Base-by-base conservation (phyloP, 2,797 vertebrate genomes). In the Xiphorhynchus erythropygius region DNA sequence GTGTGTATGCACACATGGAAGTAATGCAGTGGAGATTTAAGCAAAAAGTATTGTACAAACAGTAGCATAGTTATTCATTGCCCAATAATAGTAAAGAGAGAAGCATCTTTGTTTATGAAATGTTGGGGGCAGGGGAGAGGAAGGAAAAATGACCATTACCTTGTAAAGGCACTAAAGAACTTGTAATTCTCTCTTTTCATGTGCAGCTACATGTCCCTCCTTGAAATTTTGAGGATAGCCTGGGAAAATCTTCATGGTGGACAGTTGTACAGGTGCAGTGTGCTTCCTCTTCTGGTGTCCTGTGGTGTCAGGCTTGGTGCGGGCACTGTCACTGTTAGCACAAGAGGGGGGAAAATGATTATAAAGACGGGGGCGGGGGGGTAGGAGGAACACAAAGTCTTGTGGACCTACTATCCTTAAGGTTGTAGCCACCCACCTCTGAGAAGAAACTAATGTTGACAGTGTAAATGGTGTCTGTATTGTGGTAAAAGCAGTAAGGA, bases 301-400 rank as follows among this genome's bases (percentile, higher is more conserved):
- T 23, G 9, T 18, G 17, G 19, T 39, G 10, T n/a, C 33, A 86
- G 49, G 10, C 12, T 83, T 80, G n/a, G 24, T 52, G 39, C 15
- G 59, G 35, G 9, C 13, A 15, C 18, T 25, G 35, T 10, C 28
- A 65, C 25, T 79, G 17, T 49, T 22, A 65, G 46, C 9, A 62
- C 3, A 59, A 23, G 35, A 62, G 1, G 5, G 13, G 10, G 5
- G 0, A 1, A 37, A 69, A 70, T 3, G 6, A 7, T 42, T 62
- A 32, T 9, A 84, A 70, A 81, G 11, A 11, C 10, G 35, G 37
- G 37, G 37, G 35, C 11, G 11, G 1, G 12, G 8, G 0, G 47
- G 24, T 25, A n/a, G 16, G 18, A n/a, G 33, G 24, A 15, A 30
- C 22, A 4, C 32, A 63, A 78, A 77, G 42, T 56, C 28, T 78